Percentiles rank a stretch among this genome's conserved stretches.
Evolutionary conservation across 2,888 invertebrate species (phyloP).

Genomic region (Sarcophaga variegata): DNA sequence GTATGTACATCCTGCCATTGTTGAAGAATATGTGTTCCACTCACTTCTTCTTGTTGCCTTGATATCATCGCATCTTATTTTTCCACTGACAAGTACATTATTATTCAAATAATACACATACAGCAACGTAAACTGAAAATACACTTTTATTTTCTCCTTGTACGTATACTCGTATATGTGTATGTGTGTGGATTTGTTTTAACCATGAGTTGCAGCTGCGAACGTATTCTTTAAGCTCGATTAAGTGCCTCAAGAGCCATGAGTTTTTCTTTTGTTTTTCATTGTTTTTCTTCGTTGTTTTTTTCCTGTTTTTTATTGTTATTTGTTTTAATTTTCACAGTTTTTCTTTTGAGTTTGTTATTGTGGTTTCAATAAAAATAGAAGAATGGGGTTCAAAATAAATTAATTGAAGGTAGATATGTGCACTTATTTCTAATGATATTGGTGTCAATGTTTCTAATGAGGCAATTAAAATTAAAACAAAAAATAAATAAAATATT

Average conservation of each 20-base stretch:
- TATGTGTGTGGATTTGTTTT: slow-evolving; percentile 40
- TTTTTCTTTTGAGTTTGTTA: slow-evolving; percentile 18
- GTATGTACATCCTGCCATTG: no score
- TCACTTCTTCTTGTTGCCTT: not conserved
- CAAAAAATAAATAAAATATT: no score
- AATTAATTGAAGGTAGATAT: no score
- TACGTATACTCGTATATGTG: not conserved
- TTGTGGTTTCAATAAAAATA: not conserved
- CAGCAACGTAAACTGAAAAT: not conserved
- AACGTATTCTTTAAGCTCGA: slow-evolving; percentile 71
- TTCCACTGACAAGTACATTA: not conserved
- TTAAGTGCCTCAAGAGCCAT: slow-evolving; percentile 70
- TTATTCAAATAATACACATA: slow-evolving; percentile 23
- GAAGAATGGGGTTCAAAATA: no score
- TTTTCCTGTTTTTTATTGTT: not conserved
- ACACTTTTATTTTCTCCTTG: not conserved
- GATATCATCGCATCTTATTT: slow-evolving; percentile 3
- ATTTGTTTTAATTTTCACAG: not conserved
- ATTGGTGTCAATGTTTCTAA: no score
- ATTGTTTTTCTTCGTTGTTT: slow-evolving; percentile 5
- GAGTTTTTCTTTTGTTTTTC: not conserved
- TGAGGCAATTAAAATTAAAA: no score
- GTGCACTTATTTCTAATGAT: no score
- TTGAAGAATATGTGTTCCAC: not conserved
- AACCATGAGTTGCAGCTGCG: slow-evolving; percentile 62